Conservation (phyloP, 2,888 invertebrate genomes). For the Apomyelois bistriatella region DNA sequence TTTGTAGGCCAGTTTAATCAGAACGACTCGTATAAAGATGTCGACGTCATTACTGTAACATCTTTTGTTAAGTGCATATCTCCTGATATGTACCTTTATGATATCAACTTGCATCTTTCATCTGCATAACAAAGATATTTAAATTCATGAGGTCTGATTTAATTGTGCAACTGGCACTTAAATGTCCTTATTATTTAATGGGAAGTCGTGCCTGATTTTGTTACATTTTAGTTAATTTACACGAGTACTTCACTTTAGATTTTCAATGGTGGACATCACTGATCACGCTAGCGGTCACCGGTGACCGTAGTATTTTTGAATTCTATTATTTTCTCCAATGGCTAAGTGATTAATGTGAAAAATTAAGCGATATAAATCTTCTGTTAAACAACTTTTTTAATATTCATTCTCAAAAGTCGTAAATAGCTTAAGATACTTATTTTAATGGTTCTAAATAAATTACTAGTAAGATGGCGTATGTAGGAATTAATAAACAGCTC, state of each 20-base stretch:
- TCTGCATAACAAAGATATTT: not conserved
- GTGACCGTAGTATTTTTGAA: no score
- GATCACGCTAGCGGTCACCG: no score
- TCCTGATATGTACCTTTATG: not conserved
- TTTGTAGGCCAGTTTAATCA: not conserved
- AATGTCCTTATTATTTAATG: not conserved
- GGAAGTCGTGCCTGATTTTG: not conserved
- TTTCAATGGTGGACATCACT: no score
- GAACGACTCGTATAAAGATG: not conserved
- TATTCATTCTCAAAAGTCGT: not conserved
- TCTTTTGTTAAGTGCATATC: not conserved
- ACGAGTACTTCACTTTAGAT: no score
- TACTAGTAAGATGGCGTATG: not conserved
- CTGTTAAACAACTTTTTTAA: not conserved
- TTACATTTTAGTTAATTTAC: not conserved
- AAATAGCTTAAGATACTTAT: not conserved
- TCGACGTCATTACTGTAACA: not conserved
- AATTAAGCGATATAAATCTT: no score
- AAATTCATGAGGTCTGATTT: not conserved
- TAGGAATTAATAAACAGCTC: slow-evolving; percentile 5
- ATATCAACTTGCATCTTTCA: not conserved
- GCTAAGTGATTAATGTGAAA: no score
- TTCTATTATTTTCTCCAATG: no score
- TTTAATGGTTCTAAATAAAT: not conserved
- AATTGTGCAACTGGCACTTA: not conserved